Conservation (phyloP, 2,888 invertebrate species). For the Harpagoxenus sublaevis region DNA sequence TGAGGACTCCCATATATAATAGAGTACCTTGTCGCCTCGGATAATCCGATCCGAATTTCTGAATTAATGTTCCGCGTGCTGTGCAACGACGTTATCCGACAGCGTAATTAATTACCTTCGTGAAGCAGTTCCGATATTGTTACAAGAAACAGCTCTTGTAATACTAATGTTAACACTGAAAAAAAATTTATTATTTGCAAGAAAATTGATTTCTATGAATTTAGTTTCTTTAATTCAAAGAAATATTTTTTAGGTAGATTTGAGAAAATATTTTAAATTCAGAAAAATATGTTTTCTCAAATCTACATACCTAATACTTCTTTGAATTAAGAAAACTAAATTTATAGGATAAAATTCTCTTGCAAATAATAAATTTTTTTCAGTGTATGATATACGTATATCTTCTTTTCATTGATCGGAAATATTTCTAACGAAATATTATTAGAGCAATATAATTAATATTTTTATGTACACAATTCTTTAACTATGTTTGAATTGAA, state of each 20-base stretch:
- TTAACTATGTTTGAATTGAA: neutral
- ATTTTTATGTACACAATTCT: neutral
- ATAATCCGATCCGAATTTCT: slow-evolving; percentile 61
- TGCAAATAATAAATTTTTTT: no score
- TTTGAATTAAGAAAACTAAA: no score
- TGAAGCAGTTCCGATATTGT: neutral
- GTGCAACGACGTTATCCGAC: neutral
- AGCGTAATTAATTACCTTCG: slow-evolving; percentile 1
- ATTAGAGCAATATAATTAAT: neutral
- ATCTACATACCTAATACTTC: no score
- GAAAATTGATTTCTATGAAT: no score
- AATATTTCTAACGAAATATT: neutral
- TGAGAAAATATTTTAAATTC: no score
- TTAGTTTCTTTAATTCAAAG: no score
- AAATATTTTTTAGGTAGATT: no score
- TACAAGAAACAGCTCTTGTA: neutral
- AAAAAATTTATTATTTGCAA: no score
- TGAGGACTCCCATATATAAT: neutral
- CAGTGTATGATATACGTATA: neutral
- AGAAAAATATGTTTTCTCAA: no score
- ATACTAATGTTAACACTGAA: neutral
- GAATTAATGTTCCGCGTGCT: slow-evolving; percentile 45
- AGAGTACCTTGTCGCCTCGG: slow-evolving; percentile 7
- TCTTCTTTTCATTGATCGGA: neutral
- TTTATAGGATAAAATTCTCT: no score